Conservation (phyloP, 1,140 invertebrate genomes). For the Mylabris phalerata region DNA sequence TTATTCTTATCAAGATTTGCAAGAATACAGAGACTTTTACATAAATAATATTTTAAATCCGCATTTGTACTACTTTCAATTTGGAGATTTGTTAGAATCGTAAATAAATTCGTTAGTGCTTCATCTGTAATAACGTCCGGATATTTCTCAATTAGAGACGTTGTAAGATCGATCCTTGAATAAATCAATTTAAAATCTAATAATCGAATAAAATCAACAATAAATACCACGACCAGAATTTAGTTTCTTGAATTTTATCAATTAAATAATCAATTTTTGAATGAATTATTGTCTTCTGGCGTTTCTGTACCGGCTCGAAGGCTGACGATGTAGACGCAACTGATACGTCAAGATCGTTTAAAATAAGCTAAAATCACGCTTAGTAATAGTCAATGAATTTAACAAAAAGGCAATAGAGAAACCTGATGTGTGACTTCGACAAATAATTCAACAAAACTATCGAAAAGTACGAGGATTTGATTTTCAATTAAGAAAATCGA, state of each 20-base stretch:
- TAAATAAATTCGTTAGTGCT: conserved; percentile 39
- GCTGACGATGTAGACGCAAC: no score
- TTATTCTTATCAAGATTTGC: conserved; percentile 21
- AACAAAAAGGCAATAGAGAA: neutral
- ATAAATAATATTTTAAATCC: conserved; percentile 15
- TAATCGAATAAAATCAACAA: neutral
- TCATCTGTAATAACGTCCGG: conserved; percentile 38
- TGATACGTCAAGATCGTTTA: no score
- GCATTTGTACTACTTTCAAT: conserved; percentile 35
- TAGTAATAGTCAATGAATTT: no score
- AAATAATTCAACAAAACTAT: conserved; percentile 27
- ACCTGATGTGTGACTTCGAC: conserved; percentile 33
- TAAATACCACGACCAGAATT: conserved; percentile 31
- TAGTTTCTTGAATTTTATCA: conserved; percentile 24
- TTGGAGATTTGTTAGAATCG: conserved; percentile 38
- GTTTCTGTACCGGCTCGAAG: conserved; percentile 13
- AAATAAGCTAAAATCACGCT: no score
- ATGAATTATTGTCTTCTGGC: conserved; percentile 17
- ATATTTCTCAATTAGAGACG: conserved; percentile 35
- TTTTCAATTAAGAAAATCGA: conserved; percentile 18
- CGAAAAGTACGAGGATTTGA: conserved; percentile 11
- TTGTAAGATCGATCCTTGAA: conserved; percentile 29
- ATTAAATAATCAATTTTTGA: conserved; percentile 17
- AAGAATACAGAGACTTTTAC: conserved; percentile 20
- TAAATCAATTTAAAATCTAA: neutral